Percentiles rank a stretch among this genome's conserved stretches.
phyloP scores from a whole-genome alignment of 2,888 invertebrate species.

The Axea sp. region DNA sequence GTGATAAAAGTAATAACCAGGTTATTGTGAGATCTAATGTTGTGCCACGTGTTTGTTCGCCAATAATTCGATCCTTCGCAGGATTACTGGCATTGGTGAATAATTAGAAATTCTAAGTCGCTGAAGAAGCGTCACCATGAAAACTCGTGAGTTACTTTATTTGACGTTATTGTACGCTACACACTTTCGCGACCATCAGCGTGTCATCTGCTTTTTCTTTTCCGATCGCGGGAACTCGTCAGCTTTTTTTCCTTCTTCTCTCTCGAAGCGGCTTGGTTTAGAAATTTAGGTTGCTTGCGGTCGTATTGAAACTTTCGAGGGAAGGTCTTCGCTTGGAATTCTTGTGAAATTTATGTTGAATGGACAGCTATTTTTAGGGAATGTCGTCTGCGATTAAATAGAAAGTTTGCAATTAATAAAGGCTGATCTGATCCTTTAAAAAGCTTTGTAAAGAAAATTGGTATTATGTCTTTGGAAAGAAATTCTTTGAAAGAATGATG shows the following conservation, averaged over 20 bases:
- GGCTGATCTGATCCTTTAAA: too few relatives aligned
- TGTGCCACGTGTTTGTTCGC: slow-evolving; percentile 41
- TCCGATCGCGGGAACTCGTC: neutral
- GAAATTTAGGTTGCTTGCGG: slow-evolving; percentile 34
- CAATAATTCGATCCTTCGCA: slow-evolving; percentile 4
- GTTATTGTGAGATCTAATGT: slow-evolving; percentile 13
- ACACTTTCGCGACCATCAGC: slow-evolving; percentile 33
- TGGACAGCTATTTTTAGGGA: slow-evolving; percentile 11
- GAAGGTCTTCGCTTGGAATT: slow-evolving; percentile 23
- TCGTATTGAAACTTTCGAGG: slow-evolving; percentile 20
- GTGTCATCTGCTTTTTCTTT: slow-evolving; percentile 23
- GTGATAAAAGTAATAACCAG: slow-evolving; percentile 20
- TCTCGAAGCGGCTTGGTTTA: slow-evolving; percentile 7
- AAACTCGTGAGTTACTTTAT: slow-evolving; percentile 42
- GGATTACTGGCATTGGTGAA: neutral
- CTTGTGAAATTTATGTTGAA: neutral
- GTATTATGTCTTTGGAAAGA: too few relatives aligned
- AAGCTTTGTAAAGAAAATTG: too few relatives aligned
- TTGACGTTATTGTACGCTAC: slow-evolving; percentile 13
- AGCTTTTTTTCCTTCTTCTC: neutral
- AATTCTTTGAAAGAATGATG: too few relatives aligned
- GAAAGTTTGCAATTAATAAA: too few relatives aligned
- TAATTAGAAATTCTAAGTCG: neutral
- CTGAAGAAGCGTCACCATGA: slow-evolving; percentile 50
- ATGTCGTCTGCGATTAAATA: slow-evolving; percentile 3